Conservation (phyloP, 1,140 invertebrate genomes). For the Ridgeia piscesae region DNA sequence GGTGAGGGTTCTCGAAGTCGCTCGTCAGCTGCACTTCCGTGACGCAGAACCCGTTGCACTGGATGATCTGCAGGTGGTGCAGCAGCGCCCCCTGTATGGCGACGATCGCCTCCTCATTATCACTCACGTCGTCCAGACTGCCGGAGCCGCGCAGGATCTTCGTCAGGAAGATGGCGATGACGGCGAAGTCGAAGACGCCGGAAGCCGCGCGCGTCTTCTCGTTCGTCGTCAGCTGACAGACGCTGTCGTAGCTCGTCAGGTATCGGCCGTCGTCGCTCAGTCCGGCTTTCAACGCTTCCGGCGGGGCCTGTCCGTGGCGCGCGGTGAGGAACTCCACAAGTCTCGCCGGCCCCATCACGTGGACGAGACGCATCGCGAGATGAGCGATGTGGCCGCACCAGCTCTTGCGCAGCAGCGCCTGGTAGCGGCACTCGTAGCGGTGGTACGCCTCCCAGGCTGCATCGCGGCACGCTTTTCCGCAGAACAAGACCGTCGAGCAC, state of each 20-base stretch:
- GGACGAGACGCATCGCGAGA: constrained; percentile 77
- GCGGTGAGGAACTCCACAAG: constrained; percentile 11
- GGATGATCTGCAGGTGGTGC: constrained; percentile 79
- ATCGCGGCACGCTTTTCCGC: constrained; percentile 73
- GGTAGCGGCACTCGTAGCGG: constrained; percentile 75
- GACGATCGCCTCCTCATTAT: constrained; percentile 18
- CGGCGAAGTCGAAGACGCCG: constrained; percentile 77
- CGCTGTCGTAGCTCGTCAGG: constrained; percentile 66
- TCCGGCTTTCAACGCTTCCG: constrained; percentile 31
- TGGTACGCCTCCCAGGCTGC: constrained; percentile 73
- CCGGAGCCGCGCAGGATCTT: constrained; percentile 72
- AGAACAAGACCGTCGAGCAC: constrained; percentile 69
- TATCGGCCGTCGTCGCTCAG: constrained; percentile 47
- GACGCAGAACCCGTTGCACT: constrained; percentile 91
- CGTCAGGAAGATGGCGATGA: constrained; percentile 78
- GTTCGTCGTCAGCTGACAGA: constrained; percentile 75
- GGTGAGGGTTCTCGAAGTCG: constrained; percentile 58
- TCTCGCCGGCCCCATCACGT: constrained; percentile 11
- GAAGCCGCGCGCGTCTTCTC: constrained; percentile 70
- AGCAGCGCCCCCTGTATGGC: constrained; percentile 75
- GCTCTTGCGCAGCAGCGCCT: constrained; percentile 69
- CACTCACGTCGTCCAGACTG: constrained; percentile 66
- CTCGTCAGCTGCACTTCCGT: constrained; percentile 66
- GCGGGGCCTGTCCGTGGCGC: background rate
- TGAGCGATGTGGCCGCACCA: constrained; percentile 75